phyloP scores from a whole-genome alignment of 2,888 invertebrate genomes.

The Odontocerum albicorne region DNA sequence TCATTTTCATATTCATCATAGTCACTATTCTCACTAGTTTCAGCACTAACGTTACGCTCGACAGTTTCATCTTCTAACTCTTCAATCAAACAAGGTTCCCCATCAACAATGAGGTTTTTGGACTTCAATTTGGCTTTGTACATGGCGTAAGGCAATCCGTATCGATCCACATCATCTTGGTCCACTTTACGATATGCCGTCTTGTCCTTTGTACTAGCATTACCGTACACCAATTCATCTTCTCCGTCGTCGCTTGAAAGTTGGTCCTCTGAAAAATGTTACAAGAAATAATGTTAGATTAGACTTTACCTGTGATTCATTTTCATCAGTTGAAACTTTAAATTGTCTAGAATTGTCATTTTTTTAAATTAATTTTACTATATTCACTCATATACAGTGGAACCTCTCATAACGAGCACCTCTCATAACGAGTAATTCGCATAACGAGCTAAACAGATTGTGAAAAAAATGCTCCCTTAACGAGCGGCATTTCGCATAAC shows the following conservation, averaged over 20 bases:
- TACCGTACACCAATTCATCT: constrained; percentile 49
- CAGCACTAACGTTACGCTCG: not conserved
- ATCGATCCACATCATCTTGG: constrained; percentile 59
- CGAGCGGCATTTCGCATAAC: too few species aligned
- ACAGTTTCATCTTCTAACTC: constrained; percentile 3
- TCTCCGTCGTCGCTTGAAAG: constrained; percentile 55
- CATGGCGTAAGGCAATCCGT: constrained; percentile 67
- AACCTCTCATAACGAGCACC: too few species aligned
- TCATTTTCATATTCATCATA: constrained; percentile 9
- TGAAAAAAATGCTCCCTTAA: too few species aligned
- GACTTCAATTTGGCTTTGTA: constrained; percentile 57
- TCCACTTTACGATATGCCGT: constrained; percentile 39
- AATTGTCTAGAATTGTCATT: too few species aligned
- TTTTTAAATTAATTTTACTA: too few species aligned
- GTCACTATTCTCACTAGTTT: not conserved
- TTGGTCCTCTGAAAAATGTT: constrained; percentile 42
- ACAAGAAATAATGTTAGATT: too few species aligned
- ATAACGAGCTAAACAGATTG: too few species aligned
- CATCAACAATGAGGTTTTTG: constrained; percentile 8
- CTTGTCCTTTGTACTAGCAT: constrained; percentile 40
- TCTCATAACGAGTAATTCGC: too few species aligned
- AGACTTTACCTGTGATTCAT: too few species aligned
- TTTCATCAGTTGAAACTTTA: too few species aligned
- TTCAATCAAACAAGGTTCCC: constrained; percentile 14
- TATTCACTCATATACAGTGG: too few species aligned